A percentile compares a stretch with the other conserved stretches of the same genome.
Conservation (phyloP, 2,113 vertebrate genomes). For the Cephalopholis sonnerati region DNA sequence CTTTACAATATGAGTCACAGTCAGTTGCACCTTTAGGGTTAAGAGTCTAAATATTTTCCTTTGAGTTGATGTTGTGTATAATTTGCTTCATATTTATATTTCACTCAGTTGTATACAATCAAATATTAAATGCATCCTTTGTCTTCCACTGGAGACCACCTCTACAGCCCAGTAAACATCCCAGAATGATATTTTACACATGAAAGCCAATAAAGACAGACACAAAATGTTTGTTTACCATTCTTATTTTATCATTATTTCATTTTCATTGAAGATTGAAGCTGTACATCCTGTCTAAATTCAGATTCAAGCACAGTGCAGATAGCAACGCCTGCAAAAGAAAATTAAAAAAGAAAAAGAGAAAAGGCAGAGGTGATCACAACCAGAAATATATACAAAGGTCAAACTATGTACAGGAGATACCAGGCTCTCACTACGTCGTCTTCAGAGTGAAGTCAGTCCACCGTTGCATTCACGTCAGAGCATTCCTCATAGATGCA, state of each 20-base stretch:
- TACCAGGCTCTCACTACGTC: constrained; percentile 66
- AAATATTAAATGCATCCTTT: constrained; percentile 36
- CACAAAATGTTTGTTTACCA: constrained; percentile 57
- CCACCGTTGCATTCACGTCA: constrained; percentile 68
- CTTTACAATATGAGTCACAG: not conserved
- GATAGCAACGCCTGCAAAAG: constrained; percentile 86
- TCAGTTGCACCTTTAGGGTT: constrained; percentile 15
- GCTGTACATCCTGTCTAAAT: constrained; percentile 87
- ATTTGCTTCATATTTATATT: constrained; percentile 76
- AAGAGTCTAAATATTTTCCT: constrained; percentile 18
- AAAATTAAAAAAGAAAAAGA: constrained; percentile 63
- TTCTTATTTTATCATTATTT: constrained; percentile 76
- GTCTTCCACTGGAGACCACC: constrained; percentile 16
- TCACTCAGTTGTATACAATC: constrained; percentile 48
- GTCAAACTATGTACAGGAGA: constrained; percentile 85
- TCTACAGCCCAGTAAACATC: not conserved
- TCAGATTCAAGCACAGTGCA: constrained; percentile 89
- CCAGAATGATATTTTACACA: not conserved
- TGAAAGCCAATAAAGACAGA: constrained; percentile 63
- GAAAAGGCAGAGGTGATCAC: constrained; percentile 86
- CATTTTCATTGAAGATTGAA: constrained; percentile 84
- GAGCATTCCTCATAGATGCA: constrained; percentile 76
- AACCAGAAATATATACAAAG: constrained; percentile 86
- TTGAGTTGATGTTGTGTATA: constrained; percentile 58
- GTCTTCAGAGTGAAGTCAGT: constrained; percentile 68